Evolutionary conservation across 2,113 vertebrate species (phyloP).

Genomic region (Herpetotheres cachinnans): DNA sequence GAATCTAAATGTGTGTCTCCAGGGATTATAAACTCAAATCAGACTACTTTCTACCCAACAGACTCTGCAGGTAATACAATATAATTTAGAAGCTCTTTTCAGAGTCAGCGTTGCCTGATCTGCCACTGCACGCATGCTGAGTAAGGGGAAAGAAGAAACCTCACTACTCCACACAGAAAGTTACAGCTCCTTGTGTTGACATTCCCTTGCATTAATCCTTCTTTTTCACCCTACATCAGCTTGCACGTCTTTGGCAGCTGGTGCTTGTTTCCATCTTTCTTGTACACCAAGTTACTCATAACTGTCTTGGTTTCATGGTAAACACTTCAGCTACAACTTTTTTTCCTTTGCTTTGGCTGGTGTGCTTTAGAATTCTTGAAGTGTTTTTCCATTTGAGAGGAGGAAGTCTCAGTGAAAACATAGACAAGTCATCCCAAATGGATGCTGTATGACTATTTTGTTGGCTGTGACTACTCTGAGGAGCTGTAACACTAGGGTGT

Average conservation of each 20-base stretch:
- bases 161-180: background rate
- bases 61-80: background rate
- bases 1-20: conserved; percentile 8
- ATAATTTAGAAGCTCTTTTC: background rate
- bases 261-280: background rate
- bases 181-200: background rate
- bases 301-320: background rate
- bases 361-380: background rate
- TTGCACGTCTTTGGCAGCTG: background rate
- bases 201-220: background rate
- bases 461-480: background rate
- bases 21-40: background rate
- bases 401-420: background rate
- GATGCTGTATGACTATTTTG: background rate
- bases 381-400: background rate
- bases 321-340: background rate
- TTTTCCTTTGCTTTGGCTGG: background rate
- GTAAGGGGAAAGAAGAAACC: background rate
- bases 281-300: background rate
- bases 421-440: background rate
- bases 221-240: background rate
- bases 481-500: background rate
- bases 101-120: background rate
- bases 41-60: background rate
- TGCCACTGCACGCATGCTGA: accelerated